Base-by-base conservation (phyloP, 1,140 invertebrate species). In the Bombus breviceps region DNA sequence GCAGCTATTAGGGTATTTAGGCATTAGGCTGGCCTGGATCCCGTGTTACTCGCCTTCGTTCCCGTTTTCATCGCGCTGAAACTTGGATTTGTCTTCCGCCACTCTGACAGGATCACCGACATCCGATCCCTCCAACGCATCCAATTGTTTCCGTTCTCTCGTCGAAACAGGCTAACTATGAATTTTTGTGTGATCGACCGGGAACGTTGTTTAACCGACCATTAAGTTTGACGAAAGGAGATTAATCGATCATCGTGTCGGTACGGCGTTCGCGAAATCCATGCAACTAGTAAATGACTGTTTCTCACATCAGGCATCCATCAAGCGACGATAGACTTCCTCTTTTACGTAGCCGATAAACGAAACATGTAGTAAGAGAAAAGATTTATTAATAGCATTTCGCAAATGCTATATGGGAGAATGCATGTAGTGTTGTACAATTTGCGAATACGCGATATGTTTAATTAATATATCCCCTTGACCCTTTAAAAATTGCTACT, bases 1-100 rank as follows among this genome's bases (percentile, higher is more conserved):
- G 90, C 90, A 95, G 94, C 95, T 95, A 95, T 95, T 95, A 95
- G 93, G 91, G 89, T 93, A 90, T 94, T 94, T 93, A 90, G 90
- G 89, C 89, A 93, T 94, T 93, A 92, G 88, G 87, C 79, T 57
- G 80, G 59, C 57, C 77, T n/a, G 69, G 87, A 83, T 82, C n/a
- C 78, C 68, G 78, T 75, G 87, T 86, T 89, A 75, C 86, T 79
- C 62, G 59, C 37, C 59, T 69, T 69, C 41, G 8, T 5, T 43
- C 64, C 64, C 62, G 86, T 85, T 88, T 88, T 64, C 86, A 88
- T 72, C 69, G 43, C 43, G 13, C 66, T 66, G 76, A 66, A 86
- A 62, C 32, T 25, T 81, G 88, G 85, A 89, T 89, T 89, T 89
- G 88, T 75, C 88, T 80, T 80, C 83, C 83, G 88, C 76, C 88